Conservation (phyloP, 2,888 invertebrate species). For the Meliscaeva auricollis region DNA sequence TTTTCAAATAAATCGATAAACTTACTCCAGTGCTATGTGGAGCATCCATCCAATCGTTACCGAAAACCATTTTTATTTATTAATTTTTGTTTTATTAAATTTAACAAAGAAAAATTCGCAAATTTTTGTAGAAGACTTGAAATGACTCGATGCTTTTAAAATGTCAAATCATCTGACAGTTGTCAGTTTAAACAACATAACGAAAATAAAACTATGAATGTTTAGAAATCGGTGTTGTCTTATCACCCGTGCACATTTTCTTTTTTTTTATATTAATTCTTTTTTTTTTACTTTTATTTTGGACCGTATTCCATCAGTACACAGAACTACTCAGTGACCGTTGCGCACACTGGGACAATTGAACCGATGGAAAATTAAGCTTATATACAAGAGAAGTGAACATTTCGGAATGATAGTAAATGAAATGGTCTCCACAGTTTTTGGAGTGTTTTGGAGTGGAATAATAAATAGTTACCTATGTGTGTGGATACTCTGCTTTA, state of each 20-base stretch:
- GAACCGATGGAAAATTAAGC: too few species aligned
- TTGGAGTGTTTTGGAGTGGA: too few species aligned
- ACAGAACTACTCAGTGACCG: too few species aligned
- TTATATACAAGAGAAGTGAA: too few species aligned
- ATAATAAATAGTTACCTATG: too few species aligned
- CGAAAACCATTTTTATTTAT: constrained; percentile 79
- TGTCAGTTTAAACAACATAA: constrained; percentile 18
- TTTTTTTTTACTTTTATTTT: too few species aligned
- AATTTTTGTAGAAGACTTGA: constrained; percentile 31
- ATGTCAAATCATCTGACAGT: constrained; percentile 57
- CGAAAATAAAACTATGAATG: constrained; percentile 1
- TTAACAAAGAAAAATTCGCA: constrained; percentile 56
- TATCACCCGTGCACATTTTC: background rate
- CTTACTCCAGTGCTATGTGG: constrained; percentile 93
- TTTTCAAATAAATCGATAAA: background rate
- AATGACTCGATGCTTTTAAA: constrained; percentile 73
- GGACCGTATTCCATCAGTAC: too few species aligned
- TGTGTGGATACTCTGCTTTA: too few species aligned
- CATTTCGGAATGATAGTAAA: too few species aligned
- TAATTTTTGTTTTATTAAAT: constrained; percentile 2
- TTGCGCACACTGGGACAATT: too few species aligned
- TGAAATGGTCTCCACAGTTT: too few species aligned
- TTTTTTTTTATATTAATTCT: background rate
- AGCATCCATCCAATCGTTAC: constrained; percentile 88
- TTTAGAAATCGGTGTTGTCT: constrained; percentile 15